Percentiles rank a stretch among this genome's conserved stretches.
Evolutionary conservation across 2,797 vertebrate species (phyloP).

Genomic region (Todus mexicanus): DNA sequence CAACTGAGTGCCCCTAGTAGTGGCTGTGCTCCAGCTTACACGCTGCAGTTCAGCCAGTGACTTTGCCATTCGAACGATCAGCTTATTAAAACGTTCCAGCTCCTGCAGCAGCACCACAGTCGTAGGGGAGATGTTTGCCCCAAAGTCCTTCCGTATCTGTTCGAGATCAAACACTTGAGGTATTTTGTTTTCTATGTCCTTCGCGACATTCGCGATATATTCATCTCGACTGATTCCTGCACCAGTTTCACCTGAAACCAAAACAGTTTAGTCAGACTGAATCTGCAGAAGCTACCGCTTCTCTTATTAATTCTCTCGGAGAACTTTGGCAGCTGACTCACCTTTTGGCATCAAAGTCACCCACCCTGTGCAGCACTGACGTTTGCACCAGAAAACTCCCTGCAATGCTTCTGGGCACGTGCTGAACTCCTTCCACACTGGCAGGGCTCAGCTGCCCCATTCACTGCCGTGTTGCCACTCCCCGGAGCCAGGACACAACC

Average conservation of each 20-base stretch:
- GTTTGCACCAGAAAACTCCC: neutral
- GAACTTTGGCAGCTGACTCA: neutral
- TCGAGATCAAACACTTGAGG: constrained; percentile 86
- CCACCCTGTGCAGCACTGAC: neutral
- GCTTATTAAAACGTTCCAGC: constrained; percentile 90
- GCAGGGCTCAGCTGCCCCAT: neutral
- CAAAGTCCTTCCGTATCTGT: constrained; percentile 80
- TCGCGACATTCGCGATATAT: constrained; percentile 86
- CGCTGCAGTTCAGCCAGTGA: constrained; percentile 87
- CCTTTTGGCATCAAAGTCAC: neutral
- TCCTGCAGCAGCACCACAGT: constrained; percentile 93
- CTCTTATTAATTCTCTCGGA: neutral
- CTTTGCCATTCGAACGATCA: constrained; percentile 81
- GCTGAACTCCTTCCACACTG: neutral
- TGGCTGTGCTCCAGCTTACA: constrained; percentile 72
- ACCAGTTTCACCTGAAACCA: constrained; percentile 83
- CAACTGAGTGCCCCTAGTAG: accelerated
- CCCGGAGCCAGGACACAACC: accelerated
- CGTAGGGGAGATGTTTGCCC: constrained; percentile 79
- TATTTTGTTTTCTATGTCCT: constrained; percentile 91
- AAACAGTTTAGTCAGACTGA: neutral
- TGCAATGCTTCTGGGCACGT: accelerated
- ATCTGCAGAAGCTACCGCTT: neutral
- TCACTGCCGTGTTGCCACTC: neutral
- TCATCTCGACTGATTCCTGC: constrained; percentile 86